Evolutionary conservation across 2,888 invertebrate genomes (phyloP), one percentile per base, ranked within the genome.

Genomic region (Venusia cambrica): DNA sequence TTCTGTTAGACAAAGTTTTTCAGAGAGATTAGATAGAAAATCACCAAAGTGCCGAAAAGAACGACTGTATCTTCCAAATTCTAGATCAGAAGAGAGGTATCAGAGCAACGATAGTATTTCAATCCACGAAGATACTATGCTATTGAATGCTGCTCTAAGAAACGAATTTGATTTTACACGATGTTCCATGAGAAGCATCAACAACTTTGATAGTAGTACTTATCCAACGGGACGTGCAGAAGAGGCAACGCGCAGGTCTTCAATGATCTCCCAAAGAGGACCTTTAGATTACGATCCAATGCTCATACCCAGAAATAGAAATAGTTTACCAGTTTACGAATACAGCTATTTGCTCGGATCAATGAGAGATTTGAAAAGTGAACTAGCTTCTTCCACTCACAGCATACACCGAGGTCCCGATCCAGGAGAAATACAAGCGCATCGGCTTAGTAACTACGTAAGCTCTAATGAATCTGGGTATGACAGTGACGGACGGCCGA

Each of bases 401-500:
- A 88, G 87, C 48, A 89, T 90, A 57, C 89, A 89, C 64, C 88
- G 87, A 51, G 81, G 77, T 37, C 84, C 78, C 48, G 89, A 89
- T 73, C 63, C 63, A 29, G 81, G 78, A 53, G 90, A 90, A 77
- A 80, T 90, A 59, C 89, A 89, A 76, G 80, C 89, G 59, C 90
- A 90, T 77, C 88, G 91, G 54, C 77, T 91, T 57, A 91, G 90
- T 68, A 93, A 92, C 75, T 93, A 93, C 72, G 90, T 94, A 27
- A 93, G 94, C 73, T 94, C 94, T 22, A 94, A 94, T 71, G 94
- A 94, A 76, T 94, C 94, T 26, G 94, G 94, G 19, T 94, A 94
- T 67, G 94, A 94, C 63, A 94, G 94, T 71, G 94, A 94, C 66
- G 92, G 93, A 29, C 89, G 89, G 45, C 88, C 87, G 17, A 87